phyloP scores from a whole-genome alignment of 1,140 invertebrate genomes.

The Atta cephalotes region DNA sequence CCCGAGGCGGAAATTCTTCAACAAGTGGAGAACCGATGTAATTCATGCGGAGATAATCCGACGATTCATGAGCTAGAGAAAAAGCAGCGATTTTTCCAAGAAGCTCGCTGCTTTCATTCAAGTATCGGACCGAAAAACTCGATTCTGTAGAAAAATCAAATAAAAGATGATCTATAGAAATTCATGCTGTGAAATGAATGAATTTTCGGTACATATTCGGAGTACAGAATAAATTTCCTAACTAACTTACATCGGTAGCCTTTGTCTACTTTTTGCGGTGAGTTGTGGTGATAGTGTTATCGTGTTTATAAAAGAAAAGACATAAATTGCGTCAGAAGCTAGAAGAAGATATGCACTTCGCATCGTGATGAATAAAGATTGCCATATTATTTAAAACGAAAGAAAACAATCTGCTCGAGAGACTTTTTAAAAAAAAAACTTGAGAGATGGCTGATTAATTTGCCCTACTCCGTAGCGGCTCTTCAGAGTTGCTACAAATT shows the following conservation, averaged over 20 bases:
- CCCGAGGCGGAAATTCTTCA: slow-evolving; percentile 19
- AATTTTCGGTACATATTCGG: background rate
- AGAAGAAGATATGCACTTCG: background rate
- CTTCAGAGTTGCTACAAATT: too few relatives aligned
- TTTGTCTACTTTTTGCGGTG: background rate
- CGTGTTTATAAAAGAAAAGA: background rate
- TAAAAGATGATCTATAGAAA: background rate
- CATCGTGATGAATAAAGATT: slow-evolving; percentile 43
- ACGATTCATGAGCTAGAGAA: background rate
- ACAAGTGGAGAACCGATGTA: slow-evolving; percentile 2
- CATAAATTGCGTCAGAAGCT: background rate
- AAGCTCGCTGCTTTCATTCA: background rate
- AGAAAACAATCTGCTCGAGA: slow-evolving; percentile 13
- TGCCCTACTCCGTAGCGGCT: background rate
- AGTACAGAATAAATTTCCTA: background rate
- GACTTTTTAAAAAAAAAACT: background rate
- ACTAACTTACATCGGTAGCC: background rate
- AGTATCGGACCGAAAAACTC: background rate
- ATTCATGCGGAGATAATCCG: slow-evolving; percentile 30
- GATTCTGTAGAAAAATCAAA: background rate
- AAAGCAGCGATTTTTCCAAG: too few relatives aligned
- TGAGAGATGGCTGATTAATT: slow-evolving; percentile 26
- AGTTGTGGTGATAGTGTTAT: background rate
- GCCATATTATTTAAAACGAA: slow-evolving; percentile 19
- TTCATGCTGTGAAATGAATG: background rate